These are phyloP conservation scores for Ridgeia piscesae DNA, from an alignment of 1,140 invertebrate genomes.

Conservation along the genomic window DNA sequence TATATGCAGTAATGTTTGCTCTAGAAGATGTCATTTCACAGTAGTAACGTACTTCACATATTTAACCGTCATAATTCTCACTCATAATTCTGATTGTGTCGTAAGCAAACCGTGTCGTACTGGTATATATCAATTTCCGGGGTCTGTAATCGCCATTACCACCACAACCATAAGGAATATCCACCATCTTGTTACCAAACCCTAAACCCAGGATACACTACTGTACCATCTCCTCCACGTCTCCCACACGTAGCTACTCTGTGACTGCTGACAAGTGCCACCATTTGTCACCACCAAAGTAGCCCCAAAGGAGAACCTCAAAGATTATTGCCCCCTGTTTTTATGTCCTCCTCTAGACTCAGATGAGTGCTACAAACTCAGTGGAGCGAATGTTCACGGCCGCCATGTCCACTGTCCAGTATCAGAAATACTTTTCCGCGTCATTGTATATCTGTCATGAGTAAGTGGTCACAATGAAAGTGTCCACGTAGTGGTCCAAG, in stretches of 20 bases:
- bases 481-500: neutral
- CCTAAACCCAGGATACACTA: neutral
- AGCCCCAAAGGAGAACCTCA: neutral
- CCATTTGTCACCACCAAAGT: neutral
- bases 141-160: neutral
- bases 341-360: neutral
- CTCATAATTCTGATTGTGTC: no score
- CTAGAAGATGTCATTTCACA: no score
- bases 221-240: neutral
- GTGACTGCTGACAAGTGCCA: neutral
- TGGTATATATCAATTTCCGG: no score
- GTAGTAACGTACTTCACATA: no score
- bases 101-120: no score
- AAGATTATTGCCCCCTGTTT: neutral
- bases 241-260: neutral
- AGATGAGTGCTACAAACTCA: neutral
- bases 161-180: neutral
- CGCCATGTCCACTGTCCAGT: neutral
- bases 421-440: neutral
- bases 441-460: neutral
- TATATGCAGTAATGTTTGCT: no score
- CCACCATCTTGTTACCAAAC: neutral
- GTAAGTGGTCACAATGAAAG: neutral
- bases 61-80: no score
- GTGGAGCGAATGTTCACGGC: neutral